Evolutionary conservation across 2,113 vertebrate species (phyloP).

Genomic region (Rhineura floridana): DNA sequence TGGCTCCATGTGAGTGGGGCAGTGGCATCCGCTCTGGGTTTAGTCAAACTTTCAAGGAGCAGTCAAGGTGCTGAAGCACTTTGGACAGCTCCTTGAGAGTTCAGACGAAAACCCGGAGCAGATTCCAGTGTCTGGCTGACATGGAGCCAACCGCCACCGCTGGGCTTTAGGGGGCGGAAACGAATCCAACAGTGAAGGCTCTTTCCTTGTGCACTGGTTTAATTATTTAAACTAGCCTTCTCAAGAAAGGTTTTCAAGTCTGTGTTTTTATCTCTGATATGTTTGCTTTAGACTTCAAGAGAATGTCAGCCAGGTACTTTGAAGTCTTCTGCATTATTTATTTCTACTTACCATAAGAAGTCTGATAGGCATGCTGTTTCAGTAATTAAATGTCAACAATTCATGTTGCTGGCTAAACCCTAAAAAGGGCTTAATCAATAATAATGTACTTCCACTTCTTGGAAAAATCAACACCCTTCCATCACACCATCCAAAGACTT

Average conservation of each 20-base stretch:
- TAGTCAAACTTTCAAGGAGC: too few species aligned
- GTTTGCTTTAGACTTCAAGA: constrained; percentile 63
- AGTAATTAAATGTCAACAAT: constrained; percentile 77
- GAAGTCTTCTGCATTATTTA: constrained; percentile 74
- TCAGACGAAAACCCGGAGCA: too few species aligned
- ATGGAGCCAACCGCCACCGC: too few species aligned
- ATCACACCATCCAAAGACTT: constrained; percentile 1
- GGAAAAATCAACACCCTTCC: constrained; percentile 32
- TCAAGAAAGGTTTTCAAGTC: constrained; percentile 31
- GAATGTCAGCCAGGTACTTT: constrained; percentile 66
- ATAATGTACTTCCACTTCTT: constrained; percentile 67
- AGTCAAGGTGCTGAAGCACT: background rate
- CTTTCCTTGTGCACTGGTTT: constrained; percentile 60
- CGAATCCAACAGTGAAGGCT: constrained; percentile 44
- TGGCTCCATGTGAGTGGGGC: too few species aligned
- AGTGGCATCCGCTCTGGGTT: too few species aligned
- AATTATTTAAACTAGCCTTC: constrained; percentile 68
- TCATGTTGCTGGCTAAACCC: constrained; percentile 68
- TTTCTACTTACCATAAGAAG: constrained; percentile 68
- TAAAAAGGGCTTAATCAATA: constrained; percentile 67
- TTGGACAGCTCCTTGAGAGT: too few species aligned
- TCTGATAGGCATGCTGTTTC: constrained; percentile 67
- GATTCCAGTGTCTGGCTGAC: too few species aligned
- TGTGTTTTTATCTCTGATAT: constrained; percentile 52
- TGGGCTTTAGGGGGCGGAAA: too few species aligned